Conservation (phyloP, 2,113 vertebrate genomes). For the Clarias macrocephalus region DNA sequence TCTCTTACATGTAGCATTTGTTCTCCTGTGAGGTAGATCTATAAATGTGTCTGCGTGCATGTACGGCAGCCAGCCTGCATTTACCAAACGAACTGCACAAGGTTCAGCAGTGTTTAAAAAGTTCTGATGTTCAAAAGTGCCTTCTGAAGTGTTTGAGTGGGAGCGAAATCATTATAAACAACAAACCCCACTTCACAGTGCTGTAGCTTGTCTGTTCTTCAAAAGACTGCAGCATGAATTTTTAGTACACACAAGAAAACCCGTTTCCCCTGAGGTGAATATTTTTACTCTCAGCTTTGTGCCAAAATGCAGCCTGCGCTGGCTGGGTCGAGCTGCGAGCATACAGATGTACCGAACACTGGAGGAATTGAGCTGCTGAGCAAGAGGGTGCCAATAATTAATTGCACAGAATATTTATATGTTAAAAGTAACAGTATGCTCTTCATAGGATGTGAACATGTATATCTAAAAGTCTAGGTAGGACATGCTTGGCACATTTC, state of each 20-base stretch:
- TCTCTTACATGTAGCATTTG: conserved; percentile 7
- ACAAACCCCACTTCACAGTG: background rate
- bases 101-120: background rate
- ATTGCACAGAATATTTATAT: background rate
- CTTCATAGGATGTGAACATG: too few relatives aligned
- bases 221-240: background rate
- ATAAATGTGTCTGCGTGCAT: background rate
- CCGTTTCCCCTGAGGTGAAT: background rate
- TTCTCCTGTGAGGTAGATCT: background rate
- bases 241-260: background rate
- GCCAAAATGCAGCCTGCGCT: background rate
- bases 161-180: background rate
- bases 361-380: background rate
- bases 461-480: too few relatives aligned
- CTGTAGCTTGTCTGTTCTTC: background rate
- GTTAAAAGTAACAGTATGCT: too few relatives aligned
- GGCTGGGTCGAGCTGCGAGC: background rate
- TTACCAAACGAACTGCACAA: background rate
- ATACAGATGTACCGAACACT: background rate
- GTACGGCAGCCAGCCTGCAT: background rate
- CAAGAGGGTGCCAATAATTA: background rate
- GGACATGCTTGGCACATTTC: too few relatives aligned
- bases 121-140: background rate
- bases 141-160: background rate
- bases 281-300: conserved; percentile 3